phyloP scores from a whole-genome alignment of 2,113 vertebrate species.

The Protobothrops mucrosquamatus region DNA sequence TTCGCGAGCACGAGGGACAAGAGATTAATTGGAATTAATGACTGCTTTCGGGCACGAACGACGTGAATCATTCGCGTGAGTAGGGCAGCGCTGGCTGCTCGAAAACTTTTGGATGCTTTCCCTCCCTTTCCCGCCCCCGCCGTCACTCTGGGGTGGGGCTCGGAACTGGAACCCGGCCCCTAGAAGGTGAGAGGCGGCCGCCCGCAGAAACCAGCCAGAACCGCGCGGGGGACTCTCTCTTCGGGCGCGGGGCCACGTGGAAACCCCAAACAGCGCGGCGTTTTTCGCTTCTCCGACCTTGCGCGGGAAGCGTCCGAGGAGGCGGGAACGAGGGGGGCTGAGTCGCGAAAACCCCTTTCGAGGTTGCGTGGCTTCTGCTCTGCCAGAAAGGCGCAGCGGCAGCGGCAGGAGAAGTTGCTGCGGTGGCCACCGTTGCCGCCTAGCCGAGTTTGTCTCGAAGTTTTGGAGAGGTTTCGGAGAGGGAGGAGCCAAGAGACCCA shows the following conservation, averaged over 20 bases:
- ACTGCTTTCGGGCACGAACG: neutral
- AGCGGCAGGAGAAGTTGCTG: neutral
- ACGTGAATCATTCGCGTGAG: neutral
- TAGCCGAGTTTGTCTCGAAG: neutral
- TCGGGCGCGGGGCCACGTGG: neutral
- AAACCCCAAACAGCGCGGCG: neutral
- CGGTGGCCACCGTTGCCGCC: neutral
- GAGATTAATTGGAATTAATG: neutral
- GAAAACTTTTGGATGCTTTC: neutral
- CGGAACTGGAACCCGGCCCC: neutral
- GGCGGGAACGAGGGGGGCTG: slow-evolving; percentile 1
- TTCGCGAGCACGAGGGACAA: neutral
- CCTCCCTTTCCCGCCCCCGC: neutral
- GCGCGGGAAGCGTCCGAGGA: neutral
- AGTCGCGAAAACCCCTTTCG: neutral
- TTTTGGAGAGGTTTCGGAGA: neutral
- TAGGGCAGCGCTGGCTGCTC: neutral
- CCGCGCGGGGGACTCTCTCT: neutral
- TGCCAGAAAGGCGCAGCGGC: neutral
- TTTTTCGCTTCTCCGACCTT: too few species aligned
- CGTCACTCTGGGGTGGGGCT: neutral
- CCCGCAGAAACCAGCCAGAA: neutral
- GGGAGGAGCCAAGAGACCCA: neutral
- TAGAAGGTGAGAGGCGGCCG: neutral
- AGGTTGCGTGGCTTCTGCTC: neutral